These are phyloP conservation scores for Chaetura pelagica DNA, from an alignment of 2,113 vertebrate species.

Conservation along the genomic window DNA sequence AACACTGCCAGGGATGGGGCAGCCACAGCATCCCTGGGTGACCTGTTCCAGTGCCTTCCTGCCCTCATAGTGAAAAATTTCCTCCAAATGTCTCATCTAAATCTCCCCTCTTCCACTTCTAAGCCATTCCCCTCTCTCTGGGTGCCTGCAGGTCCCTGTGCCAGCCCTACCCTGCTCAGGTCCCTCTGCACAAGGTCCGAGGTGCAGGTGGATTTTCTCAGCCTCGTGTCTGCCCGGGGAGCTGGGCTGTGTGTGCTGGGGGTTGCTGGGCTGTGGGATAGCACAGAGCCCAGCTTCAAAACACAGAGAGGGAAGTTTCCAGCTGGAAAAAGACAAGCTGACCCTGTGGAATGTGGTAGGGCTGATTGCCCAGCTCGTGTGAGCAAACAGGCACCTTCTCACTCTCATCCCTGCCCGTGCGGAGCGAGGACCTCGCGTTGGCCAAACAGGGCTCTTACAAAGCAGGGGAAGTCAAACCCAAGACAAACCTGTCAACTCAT, in stretches of 20 bases:
- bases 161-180: background rate
- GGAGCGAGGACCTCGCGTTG: background rate
- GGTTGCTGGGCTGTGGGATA: background rate
- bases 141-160: background rate
- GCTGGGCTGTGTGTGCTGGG: background rate
- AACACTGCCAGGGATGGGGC: too few relatives aligned
- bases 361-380: rapidly evolving
- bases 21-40: too few relatives aligned
- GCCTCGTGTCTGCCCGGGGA: background rate
- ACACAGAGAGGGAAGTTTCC: background rate
- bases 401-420: background rate
- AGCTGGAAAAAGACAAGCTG: constrained; percentile 37
- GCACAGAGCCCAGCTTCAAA: background rate
- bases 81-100: too few relatives aligned
- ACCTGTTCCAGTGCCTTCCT: too few relatives aligned
- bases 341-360: background rate
- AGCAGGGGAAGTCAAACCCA: background rate
- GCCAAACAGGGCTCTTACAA: background rate
- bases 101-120: too few relatives aligned
- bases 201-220: background rate
- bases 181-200: background rate
- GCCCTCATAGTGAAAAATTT: too few relatives aligned
- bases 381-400: background rate
- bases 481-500: background rate
- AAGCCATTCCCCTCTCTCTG: too few relatives aligned